Base-by-base conservation (phyloP, 2,797 vertebrate genomes). In the Muraenolepis orangiensis region DNA sequence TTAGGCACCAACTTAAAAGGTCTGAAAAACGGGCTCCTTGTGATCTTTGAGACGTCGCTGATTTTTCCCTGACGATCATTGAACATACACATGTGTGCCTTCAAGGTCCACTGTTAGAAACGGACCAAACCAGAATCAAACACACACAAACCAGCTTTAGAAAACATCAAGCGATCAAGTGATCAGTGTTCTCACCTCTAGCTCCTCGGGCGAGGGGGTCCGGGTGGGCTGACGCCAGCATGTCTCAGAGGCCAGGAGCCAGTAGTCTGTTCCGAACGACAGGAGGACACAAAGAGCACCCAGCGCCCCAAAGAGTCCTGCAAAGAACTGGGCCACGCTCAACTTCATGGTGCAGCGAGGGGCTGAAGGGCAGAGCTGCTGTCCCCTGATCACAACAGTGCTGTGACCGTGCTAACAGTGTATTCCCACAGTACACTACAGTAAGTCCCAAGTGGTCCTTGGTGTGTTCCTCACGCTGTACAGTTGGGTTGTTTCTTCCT, bases 221-320 rank as follows among this genome's bases (percentile, higher is more conserved):
- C 69, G 69, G 0, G 76, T 36, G 71, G 73, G 36, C 32, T 76
- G 76, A 11, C 71, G 57, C 14, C 31, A 86, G 87, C 96, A 99
- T 8, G 79, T 94, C 93, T 98, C 96, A 0, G 94, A 95, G 72
- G 91, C 96, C 81, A 98, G 90, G 80, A 99, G 95, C 98, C 98
- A 99, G 82, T 98, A 98, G 91, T 99, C 96, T 0, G 96, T 97
- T 91, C 97, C 96, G 91, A 98, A 99, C 0, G 98, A 95, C 75
- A 98, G 92, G 71, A 99, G 89, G 89, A 95, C 95, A 74, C 98
- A 93, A 34, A 96, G 91, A 80, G 95, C 93, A 0, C 95, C 97
- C 76, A 99, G 81, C 31, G 96, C 96, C 40, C 96, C 97, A 42
- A 98, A 99, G 69, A 99, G 90, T 70, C 96, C 96, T 7, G 96